Conservation (phyloP, 2,888 invertebrate species). For the Drosophila barbarae region DNA sequence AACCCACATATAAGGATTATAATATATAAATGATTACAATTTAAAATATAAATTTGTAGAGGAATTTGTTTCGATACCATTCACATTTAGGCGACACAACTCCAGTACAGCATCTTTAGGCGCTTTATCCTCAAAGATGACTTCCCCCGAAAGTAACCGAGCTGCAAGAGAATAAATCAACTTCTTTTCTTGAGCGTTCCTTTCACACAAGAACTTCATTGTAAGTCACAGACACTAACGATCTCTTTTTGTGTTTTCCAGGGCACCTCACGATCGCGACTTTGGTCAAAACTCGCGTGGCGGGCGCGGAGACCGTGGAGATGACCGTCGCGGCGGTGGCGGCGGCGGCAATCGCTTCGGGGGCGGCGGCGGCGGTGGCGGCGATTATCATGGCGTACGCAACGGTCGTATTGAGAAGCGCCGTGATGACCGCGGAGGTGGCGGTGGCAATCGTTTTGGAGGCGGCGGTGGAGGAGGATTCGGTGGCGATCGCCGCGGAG, state of each 20-base stretch:
- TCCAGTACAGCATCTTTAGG: background rate
- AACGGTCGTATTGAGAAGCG: conserved; percentile 76
- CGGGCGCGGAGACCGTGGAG: conserved; percentile 83
- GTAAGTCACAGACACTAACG: background rate
- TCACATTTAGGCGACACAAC: background rate
- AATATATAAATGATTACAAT: background rate
- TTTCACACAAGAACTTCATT: background rate
- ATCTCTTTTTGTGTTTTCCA: conserved; percentile 27
- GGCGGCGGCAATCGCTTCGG: conserved; percentile 60
- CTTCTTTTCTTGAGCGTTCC: conserved; percentile 37
- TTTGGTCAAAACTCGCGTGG: conserved; percentile 74
- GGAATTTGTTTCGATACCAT: background rate
- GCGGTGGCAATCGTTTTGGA: conserved; percentile 85
- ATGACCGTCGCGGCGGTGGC: conserved; percentile 83
- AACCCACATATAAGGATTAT: background rate
- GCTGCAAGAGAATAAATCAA: conserved; percentile 4
- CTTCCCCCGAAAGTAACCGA: conserved; percentile 1
- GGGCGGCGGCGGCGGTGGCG: conserved; percentile 86
- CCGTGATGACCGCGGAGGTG: conserved; percentile 79
- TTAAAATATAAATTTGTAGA: no score
- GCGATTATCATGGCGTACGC: conserved; percentile 82
- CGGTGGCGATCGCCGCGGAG: conserved; percentile 80
- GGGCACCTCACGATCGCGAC: conserved; percentile 79
- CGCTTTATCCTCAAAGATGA: background rate
- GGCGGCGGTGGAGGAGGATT: conserved; percentile 87